A percentile compares a stretch with the other conserved stretches of the same genome.
Conservation (phyloP, 2,888 invertebrate genomes). For the Phengaris alcon region DNA sequence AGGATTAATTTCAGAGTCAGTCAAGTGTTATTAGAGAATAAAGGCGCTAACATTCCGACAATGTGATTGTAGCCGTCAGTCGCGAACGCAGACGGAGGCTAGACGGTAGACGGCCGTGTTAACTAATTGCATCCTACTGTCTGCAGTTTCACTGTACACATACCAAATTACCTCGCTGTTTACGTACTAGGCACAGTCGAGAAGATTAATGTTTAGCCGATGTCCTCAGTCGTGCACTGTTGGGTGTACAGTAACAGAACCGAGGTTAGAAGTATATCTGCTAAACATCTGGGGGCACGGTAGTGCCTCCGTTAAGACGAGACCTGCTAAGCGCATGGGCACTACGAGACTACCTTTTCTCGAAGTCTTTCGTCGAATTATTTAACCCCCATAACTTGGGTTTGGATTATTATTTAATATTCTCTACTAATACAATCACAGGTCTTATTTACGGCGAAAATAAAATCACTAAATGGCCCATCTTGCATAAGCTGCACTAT, state of each 20-base stretch:
- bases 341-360: too few species aligned
- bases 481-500: neutral
- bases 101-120: neutral
- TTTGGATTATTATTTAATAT: too few species aligned
- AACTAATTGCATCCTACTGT: constrained; percentile 12
- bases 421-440: too few species aligned
- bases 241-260: too few species aligned
- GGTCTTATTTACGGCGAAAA: too few species aligned
- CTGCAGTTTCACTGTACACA: constrained; percentile 4
- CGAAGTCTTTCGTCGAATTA: too few species aligned
- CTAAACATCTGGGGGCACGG: too few species aligned
- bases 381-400: too few species aligned
- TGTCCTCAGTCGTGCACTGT: too few species aligned
- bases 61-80: constrained; percentile 12
- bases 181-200: neutral
- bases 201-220: neutral
- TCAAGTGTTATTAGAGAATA: constrained; percentile 17
- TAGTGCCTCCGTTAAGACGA: too few species aligned
- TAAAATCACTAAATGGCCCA: neutral
- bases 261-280: too few species aligned
- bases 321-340: too few species aligned
- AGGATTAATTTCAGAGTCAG: constrained; percentile 17
- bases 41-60: constrained; percentile 20
- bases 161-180: constrained; percentile 1
- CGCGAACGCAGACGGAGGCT: constrained; percentile 5